Base-by-base conservation (phyloP, 2,113 vertebrate species). In the Raphicerus campestris region DNA sequence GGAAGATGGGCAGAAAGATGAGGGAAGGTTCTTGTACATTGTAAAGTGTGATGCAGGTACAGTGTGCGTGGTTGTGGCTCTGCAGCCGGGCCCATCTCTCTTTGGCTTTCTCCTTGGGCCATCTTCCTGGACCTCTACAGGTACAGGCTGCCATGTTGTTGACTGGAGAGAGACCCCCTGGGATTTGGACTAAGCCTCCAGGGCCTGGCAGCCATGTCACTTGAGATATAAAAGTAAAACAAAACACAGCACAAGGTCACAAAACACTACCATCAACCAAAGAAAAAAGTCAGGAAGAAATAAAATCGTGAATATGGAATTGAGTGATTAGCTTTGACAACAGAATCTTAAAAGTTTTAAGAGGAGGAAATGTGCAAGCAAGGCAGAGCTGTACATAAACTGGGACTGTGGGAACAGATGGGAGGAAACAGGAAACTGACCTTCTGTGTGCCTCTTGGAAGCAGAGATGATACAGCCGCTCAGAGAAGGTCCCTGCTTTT, bases 341-440 rank as follows among this genome's bases (percentile, higher is more conserved):
- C 5, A 81, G 30, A 86, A 89, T 92, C 89, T 47, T 73, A 56
- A 63, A 94, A 89, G 70, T 89, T 95, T 63, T 88, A 89, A 89
- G 30, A 61, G 53, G 45, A 80, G 16, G 22, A 80, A 93, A 70
- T 73, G 22, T 87, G 30, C 4, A 93, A 78, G 53, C 30, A 70
- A 53, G 24, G 22, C 22, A 66, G 56, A 30, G 22, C 3, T 77
- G 10, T 96, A 14, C 42, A 93, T 30, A 84, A 39, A 91, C 28
- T 93, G 60, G 61, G 45, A 28, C 24, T 47, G 16, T 78, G 49
- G 4, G 20, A 56, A 61, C 35, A 81, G 14, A 49, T 20, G 35
- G 20, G 81, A 60, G 5, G 35, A 45, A 95, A 90, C 3, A 85
- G 26, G 51, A 89, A 88, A 73, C 16, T n/a, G 42, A 45, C 26